phyloP scores from a whole-genome alignment of 1,140 invertebrate genomes.

The Grapholita molesta region DNA sequence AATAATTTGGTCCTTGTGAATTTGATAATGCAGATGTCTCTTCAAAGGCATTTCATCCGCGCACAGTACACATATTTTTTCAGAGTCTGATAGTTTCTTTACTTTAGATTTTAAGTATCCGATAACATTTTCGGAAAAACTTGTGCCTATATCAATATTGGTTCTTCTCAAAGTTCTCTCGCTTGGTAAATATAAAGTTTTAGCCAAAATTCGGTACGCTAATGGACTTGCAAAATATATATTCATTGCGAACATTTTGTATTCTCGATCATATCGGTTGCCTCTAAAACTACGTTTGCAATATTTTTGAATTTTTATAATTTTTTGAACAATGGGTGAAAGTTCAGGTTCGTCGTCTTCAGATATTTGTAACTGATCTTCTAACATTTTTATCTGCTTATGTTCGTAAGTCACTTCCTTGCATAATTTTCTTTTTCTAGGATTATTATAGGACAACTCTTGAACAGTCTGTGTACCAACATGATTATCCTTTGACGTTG shows the following conservation, averaged over 20 bases:
- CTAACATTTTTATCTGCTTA: not conserved
- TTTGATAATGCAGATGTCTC: not conserved
- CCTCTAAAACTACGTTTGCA: not conserved
- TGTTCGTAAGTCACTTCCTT: not conserved
- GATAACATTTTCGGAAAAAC: not conserved
- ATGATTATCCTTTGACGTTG: not conserved
- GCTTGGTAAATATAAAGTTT: not conserved
- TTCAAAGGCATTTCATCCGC: not conserved
- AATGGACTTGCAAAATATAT: conserved; percentile 2
- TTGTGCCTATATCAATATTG: not conserved
- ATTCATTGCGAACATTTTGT: not conserved
- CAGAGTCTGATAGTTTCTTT: not conserved
- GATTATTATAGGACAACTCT: not conserved
- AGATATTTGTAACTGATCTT: not conserved
- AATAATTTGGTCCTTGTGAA: not conserved
- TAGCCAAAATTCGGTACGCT: not conserved
- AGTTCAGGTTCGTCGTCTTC: not conserved
- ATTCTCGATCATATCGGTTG: not conserved
- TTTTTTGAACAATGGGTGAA: not conserved
- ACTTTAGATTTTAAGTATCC: not conserved
- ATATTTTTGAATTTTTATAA: not conserved
- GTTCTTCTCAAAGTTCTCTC: not conserved
- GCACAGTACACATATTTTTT: not conserved
- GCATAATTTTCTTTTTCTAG: not conserved
- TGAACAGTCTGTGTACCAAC: not conserved